Evolutionary conservation across 2,797 vertebrate species (phyloP).

Genomic region (Sebastes flavidus): DNA sequence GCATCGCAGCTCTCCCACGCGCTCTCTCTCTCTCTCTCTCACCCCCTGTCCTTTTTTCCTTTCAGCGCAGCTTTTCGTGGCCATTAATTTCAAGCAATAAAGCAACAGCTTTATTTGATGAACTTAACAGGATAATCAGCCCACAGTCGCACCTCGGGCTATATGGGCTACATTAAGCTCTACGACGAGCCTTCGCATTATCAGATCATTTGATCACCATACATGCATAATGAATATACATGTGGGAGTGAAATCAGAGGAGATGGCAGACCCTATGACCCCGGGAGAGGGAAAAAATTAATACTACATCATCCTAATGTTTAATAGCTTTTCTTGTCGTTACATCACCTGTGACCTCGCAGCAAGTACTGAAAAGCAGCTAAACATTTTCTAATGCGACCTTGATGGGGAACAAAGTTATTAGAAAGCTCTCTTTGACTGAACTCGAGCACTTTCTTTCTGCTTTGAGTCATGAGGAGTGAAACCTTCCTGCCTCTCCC

Average conservation of each 20-base stretch:
- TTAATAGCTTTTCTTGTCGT: constrained; percentile 49
- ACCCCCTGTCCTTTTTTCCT: background rate
- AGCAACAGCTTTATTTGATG: constrained; percentile 74
- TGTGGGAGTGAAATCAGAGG: constrained; percentile 54
- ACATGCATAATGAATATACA: constrained; percentile 75
- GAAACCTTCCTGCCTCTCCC: constrained; percentile 16
- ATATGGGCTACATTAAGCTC: constrained; percentile 44
- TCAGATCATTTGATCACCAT: constrained; percentile 74
- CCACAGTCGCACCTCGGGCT: constrained; percentile 66
- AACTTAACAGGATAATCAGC: constrained; percentile 74
- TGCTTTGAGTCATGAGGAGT: constrained; percentile 1
- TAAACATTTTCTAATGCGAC: constrained; percentile 23
- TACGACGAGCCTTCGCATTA: constrained; percentile 50
- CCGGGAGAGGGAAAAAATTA: constrained; percentile 39
- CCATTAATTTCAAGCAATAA: constrained; percentile 62
- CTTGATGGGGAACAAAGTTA: constrained; percentile 27
- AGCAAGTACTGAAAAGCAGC: background rate
- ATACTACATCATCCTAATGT: constrained; percentile 50
- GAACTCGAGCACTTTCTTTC: constrained; percentile 11
- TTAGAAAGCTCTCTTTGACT: background rate
- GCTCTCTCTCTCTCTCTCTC: background rate
- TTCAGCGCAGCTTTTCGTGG: constrained; percentile 16
- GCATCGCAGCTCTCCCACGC: constrained; percentile 41
- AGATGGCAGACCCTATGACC: constrained; percentile 54
- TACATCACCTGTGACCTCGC: constrained; percentile 59